Conservation (phyloP, 1,140 invertebrate species). For the Oncopodura yosiiana region DNA sequence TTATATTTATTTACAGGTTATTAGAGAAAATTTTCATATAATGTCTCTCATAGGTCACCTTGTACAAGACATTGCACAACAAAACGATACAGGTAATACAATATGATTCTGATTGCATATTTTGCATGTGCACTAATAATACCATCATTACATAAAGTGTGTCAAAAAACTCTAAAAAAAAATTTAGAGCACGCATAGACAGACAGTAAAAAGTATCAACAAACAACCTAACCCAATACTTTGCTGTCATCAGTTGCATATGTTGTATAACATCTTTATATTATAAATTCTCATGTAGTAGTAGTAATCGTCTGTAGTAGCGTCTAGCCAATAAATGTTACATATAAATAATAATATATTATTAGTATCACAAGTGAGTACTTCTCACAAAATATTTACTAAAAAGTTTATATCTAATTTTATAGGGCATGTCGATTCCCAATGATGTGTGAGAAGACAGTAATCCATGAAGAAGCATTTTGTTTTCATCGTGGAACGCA, state of each 20-base stretch:
- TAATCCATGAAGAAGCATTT: conserved; percentile 66
- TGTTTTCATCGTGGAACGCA: conserved; percentile 70
- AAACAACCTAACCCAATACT: too few species aligned
- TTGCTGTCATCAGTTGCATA: too few species aligned
- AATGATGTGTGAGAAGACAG: conserved; percentile 59
- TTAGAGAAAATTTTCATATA: too few species aligned
- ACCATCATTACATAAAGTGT: neutral
- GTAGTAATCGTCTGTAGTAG: too few species aligned
- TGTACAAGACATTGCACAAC: conserved; percentile 52
- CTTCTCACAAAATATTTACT: neutral
- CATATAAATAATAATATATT: neutral
- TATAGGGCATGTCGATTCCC: conserved; percentile 64
- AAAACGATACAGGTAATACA: conserved; percentile 44
- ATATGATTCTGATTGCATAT: neutral
- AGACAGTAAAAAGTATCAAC: too few species aligned
- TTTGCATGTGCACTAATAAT: too few species aligned
- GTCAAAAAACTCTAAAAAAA: too few species aligned
- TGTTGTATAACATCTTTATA: too few species aligned
- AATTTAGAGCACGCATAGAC: too few species aligned
- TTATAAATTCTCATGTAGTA: neutral
- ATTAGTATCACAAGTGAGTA: neutral
- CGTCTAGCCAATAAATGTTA: neutral
- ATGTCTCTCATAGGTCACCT: too few species aligned
- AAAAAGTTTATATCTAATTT: neutral
- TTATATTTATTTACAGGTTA: too few species aligned